These are phyloP conservation scores for Margarornis squamiger DNA, from an alignment of 2,797 vertebrate genomes.

Conservation along the genomic window DNA sequence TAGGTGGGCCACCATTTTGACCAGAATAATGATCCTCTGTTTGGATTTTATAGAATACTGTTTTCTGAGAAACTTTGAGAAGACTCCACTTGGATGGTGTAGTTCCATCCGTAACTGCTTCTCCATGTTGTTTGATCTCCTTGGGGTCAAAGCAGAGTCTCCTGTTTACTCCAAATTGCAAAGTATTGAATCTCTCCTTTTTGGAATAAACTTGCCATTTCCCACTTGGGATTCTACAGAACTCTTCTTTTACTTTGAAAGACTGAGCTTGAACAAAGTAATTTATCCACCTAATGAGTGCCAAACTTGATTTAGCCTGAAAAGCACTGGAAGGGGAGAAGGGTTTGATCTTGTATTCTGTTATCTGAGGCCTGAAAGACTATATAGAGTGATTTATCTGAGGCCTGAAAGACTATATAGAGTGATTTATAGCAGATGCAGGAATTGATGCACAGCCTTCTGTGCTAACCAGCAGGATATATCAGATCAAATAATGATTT, in stretches of 20 bases:
- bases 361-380: neutral
- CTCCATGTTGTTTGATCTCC: neutral
- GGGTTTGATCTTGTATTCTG: neutral
- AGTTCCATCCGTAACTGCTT: neutral
- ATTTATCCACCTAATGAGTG: neutral
- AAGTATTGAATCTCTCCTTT: neutral
- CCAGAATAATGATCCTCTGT: neutral
- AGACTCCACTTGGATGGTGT: neutral
- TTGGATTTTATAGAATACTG: neutral
- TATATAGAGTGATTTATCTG: neutral
- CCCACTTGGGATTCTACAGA: neutral
- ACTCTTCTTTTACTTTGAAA: neutral
- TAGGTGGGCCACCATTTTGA: fast-evolving
- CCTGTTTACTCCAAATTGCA: neutral
- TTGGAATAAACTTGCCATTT: neutral
- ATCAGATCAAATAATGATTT: neutral
- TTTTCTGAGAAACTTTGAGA: neutral
- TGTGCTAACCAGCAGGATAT: neutral
- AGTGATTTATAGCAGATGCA: neutral
- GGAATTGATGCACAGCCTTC: neutral
- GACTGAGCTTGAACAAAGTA: neutral
- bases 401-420: neutral
- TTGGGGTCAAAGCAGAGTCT: neutral
- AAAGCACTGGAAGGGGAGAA: neutral
- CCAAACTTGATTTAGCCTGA: neutral